Percentiles rank a stretch among this genome's conserved stretches.
Evolutionary conservation across 1,140 invertebrate genomes (phyloP).

Genomic region (Drosophila orosa): DNA sequence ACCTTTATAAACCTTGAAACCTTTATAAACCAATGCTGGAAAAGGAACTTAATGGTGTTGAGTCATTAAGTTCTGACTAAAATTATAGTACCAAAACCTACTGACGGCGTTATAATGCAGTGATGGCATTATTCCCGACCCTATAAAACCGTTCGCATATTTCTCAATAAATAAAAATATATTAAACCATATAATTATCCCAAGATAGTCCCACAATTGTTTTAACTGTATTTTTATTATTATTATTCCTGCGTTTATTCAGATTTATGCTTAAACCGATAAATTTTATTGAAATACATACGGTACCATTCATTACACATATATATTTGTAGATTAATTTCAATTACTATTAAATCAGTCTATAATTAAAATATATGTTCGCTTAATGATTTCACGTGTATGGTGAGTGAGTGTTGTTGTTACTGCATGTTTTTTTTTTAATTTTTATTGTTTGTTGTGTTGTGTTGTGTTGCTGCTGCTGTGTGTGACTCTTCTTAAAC

Average conservation of each 20-base stretch:
- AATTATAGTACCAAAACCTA: too few relatives aligned
- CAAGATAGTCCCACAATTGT: conserved; percentile 4
- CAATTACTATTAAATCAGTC: conserved; percentile 83
- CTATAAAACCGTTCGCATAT: too few relatives aligned
- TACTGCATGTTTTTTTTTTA: too few relatives aligned
- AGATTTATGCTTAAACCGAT: conserved; percentile 76
- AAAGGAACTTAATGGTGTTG: background rate
- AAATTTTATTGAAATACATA: conserved; percentile 66
- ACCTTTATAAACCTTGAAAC: background rate
- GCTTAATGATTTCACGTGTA: conserved; percentile 75
- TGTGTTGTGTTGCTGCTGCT: conserved; percentile 32
- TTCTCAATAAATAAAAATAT: too few relatives aligned
- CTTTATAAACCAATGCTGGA: background rate
- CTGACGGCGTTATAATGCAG: too few relatives aligned
- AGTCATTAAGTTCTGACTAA: conserved; percentile 24
- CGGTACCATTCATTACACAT: conserved; percentile 63
- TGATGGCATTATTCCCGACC: too few relatives aligned
- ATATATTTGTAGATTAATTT: conserved; percentile 80
- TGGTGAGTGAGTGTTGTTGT: conserved; percentile 31
- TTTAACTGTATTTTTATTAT: conserved; percentile 60
- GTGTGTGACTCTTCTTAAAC: conserved; percentile 47
- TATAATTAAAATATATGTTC: conserved; percentile 83
- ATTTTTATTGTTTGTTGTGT: conserved; percentile 35
- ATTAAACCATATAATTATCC: too few relatives aligned
- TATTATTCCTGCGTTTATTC: conserved; percentile 81